Base-by-base conservation (phyloP, 2,888 invertebrate species). In the Neria commutata region DNA sequence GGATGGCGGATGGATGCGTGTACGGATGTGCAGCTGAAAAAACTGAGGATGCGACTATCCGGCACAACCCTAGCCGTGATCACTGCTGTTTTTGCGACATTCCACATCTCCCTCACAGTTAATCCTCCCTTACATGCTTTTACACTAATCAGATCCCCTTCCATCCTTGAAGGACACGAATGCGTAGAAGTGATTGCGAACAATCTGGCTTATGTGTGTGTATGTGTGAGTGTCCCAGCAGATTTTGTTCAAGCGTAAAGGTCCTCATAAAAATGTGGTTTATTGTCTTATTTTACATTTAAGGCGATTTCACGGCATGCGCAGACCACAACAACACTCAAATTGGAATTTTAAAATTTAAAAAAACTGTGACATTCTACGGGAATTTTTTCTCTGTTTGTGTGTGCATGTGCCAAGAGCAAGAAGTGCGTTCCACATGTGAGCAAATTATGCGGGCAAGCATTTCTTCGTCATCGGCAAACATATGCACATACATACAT, bases 221-320 rank as follows among this genome's bases (percentile, higher is more conserved):
- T 48, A 25, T 25, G 29, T 42, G 16, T 23, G 24, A 14, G 37
- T 45, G 33, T 14, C 21, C n/a, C 16, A 17, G 25, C 40, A 24
- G 4, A 21, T 14, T 45, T 50, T 33, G 23, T 49, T 45, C 25
- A 11, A 50, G 19, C 50, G 21, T 33, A n/a, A 50, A 19, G 4
- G 3, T 42, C 19, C 21, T 19, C 16, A 11, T 29, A 29, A 33
- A 50, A 33, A 50, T 33, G 48, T 50, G 50, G 33, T 33, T 50
- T 50, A 50, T 50, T 50, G 50, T 50, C 33, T 50, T 19, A 29
- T 33, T 21, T 5, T 46, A 19, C 29, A 29, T 29, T 29, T 29
- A 11, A 11, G 29, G 6, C 11, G 11, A 29, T 6, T 29, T 29
- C 6, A 11, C 29, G 11, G 11, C 6, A 29, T 8, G 29, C 6